Base-by-base conservation (phyloP, 2,113 vertebrate species). In the Hydropotes inermis region DNA sequence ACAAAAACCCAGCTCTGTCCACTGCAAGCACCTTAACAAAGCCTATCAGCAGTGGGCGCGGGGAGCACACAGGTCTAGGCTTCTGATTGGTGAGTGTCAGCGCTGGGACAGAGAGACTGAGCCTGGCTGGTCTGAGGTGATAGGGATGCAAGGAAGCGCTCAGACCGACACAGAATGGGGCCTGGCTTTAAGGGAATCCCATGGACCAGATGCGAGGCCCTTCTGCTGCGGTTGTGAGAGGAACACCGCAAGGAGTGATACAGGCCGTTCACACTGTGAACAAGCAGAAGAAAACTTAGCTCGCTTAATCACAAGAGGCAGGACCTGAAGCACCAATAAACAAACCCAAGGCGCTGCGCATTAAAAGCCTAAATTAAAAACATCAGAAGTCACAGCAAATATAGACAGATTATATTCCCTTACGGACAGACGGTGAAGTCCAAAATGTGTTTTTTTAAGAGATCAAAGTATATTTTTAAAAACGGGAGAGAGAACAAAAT, bases 1-100 rank as follows among this genome's bases (percentile, higher is more conserved):
- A 19, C 4, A 33, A 7, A n/a, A 67, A 10, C 21, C 64, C 55
- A 39, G 25, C 13, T 27, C 39, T 87, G 12, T 4, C 39, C 70
- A 21, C 5, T 50, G 6, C 33, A 50, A 27, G 1, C 9, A 15
- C 39, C 83, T 39, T 25, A 13, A 81, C 45, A 81, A 33, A 27
- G 25, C 4, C 19, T 10, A 5, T 14, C 5, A 52, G 14, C 7
- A 33, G 14, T 13, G 12, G 28, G 1, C 1, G 7, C 0, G 0
- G 3, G 15, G 10, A 47, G n/a, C 43, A 33, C 50, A 8, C 7
- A 54, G 36, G 36, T 1, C 27, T 33, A 13, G 9, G 25, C 13
- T 84, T 85, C 25, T 28, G 25, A 16, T 1, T 0, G 1, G 87
- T 5, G 36, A 17, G 6, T 1, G 61, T 33, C 39, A 78, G 28